Evolutionary conservation across 2,888 invertebrate genomes (phyloP).

Genomic region (Amiota communis): DNA sequence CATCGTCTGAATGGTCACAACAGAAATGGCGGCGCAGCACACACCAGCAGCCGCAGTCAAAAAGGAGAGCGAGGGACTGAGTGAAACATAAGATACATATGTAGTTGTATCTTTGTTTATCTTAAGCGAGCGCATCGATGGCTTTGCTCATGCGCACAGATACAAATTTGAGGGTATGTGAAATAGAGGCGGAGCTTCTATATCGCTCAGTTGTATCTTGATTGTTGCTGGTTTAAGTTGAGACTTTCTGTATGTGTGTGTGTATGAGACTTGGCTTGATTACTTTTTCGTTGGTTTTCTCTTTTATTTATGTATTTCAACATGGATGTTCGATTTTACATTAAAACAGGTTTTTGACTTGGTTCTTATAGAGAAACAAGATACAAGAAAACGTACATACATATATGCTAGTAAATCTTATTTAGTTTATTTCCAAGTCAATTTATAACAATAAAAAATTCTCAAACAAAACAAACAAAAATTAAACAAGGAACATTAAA

Average conservation of each 20-base stretch:
- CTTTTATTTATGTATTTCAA: conserved; percentile 32
- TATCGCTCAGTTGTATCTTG: conserved; percentile 36
- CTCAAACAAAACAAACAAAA: background rate
- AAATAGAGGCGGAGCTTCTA: conserved; percentile 57
- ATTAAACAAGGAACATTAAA: background rate
- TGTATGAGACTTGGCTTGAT: conserved; percentile 1
- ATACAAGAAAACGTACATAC: background rate
- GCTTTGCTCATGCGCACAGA: conserved; percentile 50
- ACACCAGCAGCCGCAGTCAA: conserved; percentile 36
- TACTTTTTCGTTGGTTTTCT: background rate
- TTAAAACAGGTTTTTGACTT: conserved; percentile 36
- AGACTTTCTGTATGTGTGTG: background rate
- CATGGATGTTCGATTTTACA: conserved; percentile 46
- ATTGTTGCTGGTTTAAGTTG: conserved; percentile 26
- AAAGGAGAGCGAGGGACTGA: background rate
- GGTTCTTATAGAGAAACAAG: background rate
- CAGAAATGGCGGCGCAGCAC: conserved; percentile 44
- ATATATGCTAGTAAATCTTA: conserved; percentile 6
- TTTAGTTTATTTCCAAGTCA: conserved; percentile 6
- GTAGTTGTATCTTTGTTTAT: background rate
- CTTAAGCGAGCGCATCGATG: conserved; percentile 20
- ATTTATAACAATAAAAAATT: conserved; percentile 3
- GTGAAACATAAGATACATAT: conserved; percentile 44
- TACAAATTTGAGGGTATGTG: conserved; percentile 8
- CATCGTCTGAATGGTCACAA: conserved; percentile 46